Evolutionary conservation across 1,140 invertebrate genomes (phyloP), one percentile per base, ranked within the genome.

Genomic region (Lysiphlebus fabarum): DNA sequence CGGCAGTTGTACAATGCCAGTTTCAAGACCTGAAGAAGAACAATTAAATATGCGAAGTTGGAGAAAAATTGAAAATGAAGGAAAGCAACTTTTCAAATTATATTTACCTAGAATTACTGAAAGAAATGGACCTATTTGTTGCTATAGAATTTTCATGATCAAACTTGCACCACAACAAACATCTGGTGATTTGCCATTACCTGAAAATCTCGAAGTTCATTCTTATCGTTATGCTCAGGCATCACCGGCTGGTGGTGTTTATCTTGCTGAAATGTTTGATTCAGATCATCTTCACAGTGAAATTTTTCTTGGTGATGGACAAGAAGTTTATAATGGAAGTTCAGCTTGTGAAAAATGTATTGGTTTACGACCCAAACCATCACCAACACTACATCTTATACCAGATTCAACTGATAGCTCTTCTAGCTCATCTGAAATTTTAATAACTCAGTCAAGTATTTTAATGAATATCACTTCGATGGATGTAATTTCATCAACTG

Each of bases 51-150:
- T 84, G 26, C 82, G 88, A 4, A 81, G 81, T 14, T 93, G 90
- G 90, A 80, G 83, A 12, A 90, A 90, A 75, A 81, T 90, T 44
- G 81, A 85, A 53, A 82, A 82, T 48, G 81, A 86, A 44, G 86
- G 84, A 14, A 82, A 82, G 65, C 88, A 86, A 74, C 76, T 91
- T 48, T 86, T 92, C 55, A 87, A 87, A 64, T 70, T 92, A 11
- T 82, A 82, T 62, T 71, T 92, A 45, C 89, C 90, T 0, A 81
- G 87, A 62, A 83, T 93, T 11, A 87, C 88, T 0, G 90, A 94
- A 70, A 78, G 91, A 58, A 93, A 93, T 71, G 92, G 92, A 9
- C 87, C 87, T 6, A 92, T 95, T 64, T 93, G 91, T 74, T 93
- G 91, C 65, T 91, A 91, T 71, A 83, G 90, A 67, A 80, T 94